Conservation (phyloP, 2,888 invertebrate species). For the Cataglyphis cursor region DNA sequence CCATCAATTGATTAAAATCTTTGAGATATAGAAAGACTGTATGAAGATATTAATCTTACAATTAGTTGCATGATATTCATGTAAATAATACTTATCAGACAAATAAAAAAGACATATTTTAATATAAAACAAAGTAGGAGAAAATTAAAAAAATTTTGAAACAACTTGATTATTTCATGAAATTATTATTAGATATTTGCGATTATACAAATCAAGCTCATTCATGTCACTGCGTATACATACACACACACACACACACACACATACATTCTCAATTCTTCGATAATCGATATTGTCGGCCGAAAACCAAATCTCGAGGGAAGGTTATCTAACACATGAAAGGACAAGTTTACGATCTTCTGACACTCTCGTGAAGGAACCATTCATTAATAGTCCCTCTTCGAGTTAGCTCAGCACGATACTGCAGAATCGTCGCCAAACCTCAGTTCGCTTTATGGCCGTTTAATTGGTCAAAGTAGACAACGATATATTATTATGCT, state of each 20-base stretch:
- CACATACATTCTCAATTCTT: not conserved
- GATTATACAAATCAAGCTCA: conserved; percentile 17
- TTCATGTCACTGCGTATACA: not conserved
- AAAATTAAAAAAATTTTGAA: not conserved
- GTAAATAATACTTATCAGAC: not conserved
- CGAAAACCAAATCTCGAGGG: conserved; percentile 23
- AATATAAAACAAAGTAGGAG: not conserved
- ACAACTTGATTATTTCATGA: not conserved
- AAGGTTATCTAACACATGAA: conserved; percentile 57
- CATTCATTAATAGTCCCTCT: conserved; percentile 82
- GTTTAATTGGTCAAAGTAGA: conserved; percentile 81
- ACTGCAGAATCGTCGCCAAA: conserved; percentile 73
- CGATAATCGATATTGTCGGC: not conserved
- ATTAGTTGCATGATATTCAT: not conserved
- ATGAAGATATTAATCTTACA: not conserved
- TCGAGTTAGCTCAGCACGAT: conserved; percentile 76
- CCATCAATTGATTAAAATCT: conserved; percentile 32
- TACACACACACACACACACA: too few relatives aligned
- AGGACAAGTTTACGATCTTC: conserved; percentile 82
- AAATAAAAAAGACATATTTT: not conserved
- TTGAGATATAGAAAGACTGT: not conserved
- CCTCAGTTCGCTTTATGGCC: conserved; percentile 81
- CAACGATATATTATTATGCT: conserved; percentile 81
- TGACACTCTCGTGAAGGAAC: conserved; percentile 77
- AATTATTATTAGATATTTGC: not conserved